Evolutionary conservation across 2,888 invertebrate genomes (phyloP), one percentile per base, ranked within the genome.

Genomic region (Sericinus montela): DNA sequence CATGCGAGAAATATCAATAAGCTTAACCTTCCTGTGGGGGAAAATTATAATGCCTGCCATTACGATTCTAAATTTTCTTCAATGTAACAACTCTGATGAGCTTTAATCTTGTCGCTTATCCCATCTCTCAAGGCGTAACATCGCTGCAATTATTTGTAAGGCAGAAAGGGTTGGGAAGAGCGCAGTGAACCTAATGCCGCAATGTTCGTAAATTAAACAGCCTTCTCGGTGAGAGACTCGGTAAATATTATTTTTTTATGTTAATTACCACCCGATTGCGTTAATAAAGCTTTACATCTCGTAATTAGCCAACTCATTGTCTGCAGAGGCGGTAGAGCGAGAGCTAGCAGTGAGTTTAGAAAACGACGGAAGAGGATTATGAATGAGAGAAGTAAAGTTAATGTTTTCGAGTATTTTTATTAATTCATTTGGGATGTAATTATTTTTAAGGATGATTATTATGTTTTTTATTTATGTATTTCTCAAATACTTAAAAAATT

Each of bases 241-340:
- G 85, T 85, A 86, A 86, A 87, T 86, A 88, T 86, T 86, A 86
- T 87, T 88, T 88, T 88, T 88, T 88, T 87, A 87, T 88, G 87
- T 86, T 87, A 87, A 87, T 87, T 74, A 80, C 80, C 74, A 64
- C 72, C 79, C 80, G 81, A 86, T 86, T 83, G 85, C 81, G 85
- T 83, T 87, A 85, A 87, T 88, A 86, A 87, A 87, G 83, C 80
- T 82, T 82, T 84, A 85, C 84, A 84, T 84, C 80, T 79, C 73
- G 80, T 86, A 87, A 87, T 87, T 87, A 85, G 80, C 62, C 63
- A 65, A 57, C 60, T 73, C 72, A 79, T 83, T 84, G 82, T 84
- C 81, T 82, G 71, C 60, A 57, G 62, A 77, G 76, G 75, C 75
- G 74, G 67, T 54, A 70, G 69, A 69, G 75, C 72, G 75, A 62